These are phyloP conservation scores for Haplochromis burtoni DNA, from an alignment of 2,113 vertebrate species.

Conservation along the genomic window DNA sequence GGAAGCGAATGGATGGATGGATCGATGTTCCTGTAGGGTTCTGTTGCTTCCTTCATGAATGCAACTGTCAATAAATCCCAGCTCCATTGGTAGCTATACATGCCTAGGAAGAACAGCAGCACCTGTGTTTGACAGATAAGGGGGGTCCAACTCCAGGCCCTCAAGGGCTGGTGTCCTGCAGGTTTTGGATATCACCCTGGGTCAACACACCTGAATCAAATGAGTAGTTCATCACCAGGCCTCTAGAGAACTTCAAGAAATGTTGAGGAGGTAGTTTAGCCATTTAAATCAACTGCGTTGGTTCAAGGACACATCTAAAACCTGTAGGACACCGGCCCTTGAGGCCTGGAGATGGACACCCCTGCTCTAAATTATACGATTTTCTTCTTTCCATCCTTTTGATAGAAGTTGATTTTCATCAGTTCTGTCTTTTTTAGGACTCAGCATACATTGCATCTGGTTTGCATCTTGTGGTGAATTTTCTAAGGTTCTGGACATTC, in stretches of 20 bases:
- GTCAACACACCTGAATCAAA: not conserved
- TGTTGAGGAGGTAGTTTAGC: not conserved
- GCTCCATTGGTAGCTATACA: not conserved
- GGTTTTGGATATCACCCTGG: not conserved
- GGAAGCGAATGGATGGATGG: not conserved
- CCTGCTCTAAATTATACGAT: not conserved
- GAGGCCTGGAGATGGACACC: not conserved
- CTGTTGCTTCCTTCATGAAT: not conserved
- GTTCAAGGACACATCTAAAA: not conserved
- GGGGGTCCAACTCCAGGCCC: not conserved
- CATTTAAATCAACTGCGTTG: not conserved
- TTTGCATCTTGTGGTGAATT: not conserved
- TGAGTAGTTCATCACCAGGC: not conserved
- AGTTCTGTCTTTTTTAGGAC: not conserved
- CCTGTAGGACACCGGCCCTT: not conserved
- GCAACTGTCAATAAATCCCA: not conserved
- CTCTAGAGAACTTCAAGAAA: not conserved
- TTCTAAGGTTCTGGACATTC: not conserved
- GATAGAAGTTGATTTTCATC: not conserved
- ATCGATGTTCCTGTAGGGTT: not conserved
- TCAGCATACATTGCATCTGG: not conserved
- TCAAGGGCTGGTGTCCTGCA: fast-evolving
- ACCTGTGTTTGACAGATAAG: not conserved
- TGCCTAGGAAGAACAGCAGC: not conserved
- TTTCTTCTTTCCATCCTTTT: not conserved